Base-by-base conservation (phyloP, 2,888 invertebrate species). In the Drosophila fungiperda region DNA sequence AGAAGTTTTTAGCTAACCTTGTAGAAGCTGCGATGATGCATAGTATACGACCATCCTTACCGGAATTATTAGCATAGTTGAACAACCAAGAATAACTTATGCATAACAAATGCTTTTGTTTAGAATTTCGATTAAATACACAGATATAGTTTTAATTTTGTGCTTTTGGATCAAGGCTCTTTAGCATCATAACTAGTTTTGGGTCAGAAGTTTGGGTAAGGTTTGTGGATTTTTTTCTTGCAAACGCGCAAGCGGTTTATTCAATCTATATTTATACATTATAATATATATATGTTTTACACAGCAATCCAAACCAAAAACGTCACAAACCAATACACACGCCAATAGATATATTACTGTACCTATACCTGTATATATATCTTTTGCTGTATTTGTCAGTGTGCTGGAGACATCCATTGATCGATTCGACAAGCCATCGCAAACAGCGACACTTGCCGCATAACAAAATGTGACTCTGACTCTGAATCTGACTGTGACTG, bases 21-120 rank as follows among this genome's bases (percentile, higher is more conserved):
- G 69, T 54, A 29, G 23, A 3, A 6, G 45, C 35, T 26, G 48
- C 60, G 76, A 74, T 78, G 73, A 75, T 69, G 60, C 75, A 80
- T 73, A 66, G 53, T 68, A 45, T 49, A 48, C 57, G 61, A 54
- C 73, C 74, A 83, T 88, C 80, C 87, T 87, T 84, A 84, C 78
- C 87, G 76, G 72, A 73, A 82, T 81, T 78, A 87, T 87, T 87
- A 77, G 87, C 87, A 87, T 87, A 87, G 83, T 87, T 83, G 82
- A 82, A 71, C 77, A 87, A 82, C 70, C 57, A 58, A 76, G 66
- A 54, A 52, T 69, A 82, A 61, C 40, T 33, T 50, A 83, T 83
- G 70, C 78, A 79, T 67, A 74, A 76, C 76, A 78, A 76, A 76
- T 49, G 76, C 86, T 82, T 74, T 83, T 81, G 83, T 76, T 72